Base-by-base conservation (phyloP, 2,888 invertebrate genomes). In the Scaptomyza tumidula region DNA sequence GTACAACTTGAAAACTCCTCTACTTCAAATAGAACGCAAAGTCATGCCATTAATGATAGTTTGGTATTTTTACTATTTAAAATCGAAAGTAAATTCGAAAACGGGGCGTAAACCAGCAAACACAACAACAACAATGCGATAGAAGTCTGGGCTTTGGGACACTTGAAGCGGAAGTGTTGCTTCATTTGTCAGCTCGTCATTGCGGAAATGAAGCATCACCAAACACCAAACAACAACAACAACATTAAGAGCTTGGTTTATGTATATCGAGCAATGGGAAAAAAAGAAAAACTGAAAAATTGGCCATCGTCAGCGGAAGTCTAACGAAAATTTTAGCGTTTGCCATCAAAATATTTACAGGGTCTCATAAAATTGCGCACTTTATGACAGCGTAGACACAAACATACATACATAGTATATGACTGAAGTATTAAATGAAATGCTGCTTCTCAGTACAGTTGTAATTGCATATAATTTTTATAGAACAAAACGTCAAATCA, bases 381-480 rank as follows among this genome's bases (percentile, higher is more conserved):
- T 86, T 86, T 86, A 86, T 75, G 84, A 35, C 53, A 61, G 57
- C 52, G 43, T n/a, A n/a, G n/a, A 39, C 29, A 29, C 33, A 53
- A 1, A 19, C 19, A 19, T 19, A 19, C 19, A 19, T 19, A 19
- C 19, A 19, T 19, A n/a, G n/a, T n/a, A 16, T 16, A 49, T 43
- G 19, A 33, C 5, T 29, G 27, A 29, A 29, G 6, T n/a, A 43
- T 19, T 19, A 19, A 65, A 43, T 19, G 16, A 59, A 37, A 55
- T 60, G 44, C 48, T 44, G 16, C 52, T 55, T 54, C 61, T 54
- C 14, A 6, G 46, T 35, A 53, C 54, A 44, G 69, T 68, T 74
- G 57, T 88, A 86, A 88, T 86, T 86, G 86, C 86, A 73, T 72
- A 81, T 86, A 83, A 88, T 88, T 88, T 88, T 86, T 83, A 83